Evolutionary conservation across 2,888 invertebrate genomes (phyloP).

Genomic region (Pycnomerus fuliginosus): DNA sequence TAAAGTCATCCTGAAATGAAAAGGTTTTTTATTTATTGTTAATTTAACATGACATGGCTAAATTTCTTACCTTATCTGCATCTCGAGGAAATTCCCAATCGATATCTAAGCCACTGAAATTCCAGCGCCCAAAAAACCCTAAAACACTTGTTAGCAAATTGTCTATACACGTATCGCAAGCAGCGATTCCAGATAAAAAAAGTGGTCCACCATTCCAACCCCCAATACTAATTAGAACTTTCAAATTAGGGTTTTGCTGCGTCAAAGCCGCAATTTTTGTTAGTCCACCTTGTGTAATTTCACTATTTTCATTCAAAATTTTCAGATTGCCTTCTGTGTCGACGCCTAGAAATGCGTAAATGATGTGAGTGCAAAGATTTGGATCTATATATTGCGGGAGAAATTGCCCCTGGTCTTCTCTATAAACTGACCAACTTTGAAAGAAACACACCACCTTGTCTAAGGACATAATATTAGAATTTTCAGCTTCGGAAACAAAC

Average conservation of each 20-base stretch:
- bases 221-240: slow-evolving; percentile 64
- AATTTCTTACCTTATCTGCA: slow-evolving; percentile 8
- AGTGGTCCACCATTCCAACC: slow-evolving; percentile 71
- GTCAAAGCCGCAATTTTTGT: slow-evolving; percentile 48
- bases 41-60: background rate
- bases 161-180: slow-evolving; percentile 43
- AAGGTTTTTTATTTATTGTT: no score
- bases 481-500: no score
- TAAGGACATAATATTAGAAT: no score
- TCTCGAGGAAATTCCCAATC: slow-evolving; percentile 21
- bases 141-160: slow-evolving; percentile 17
- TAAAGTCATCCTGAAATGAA: slow-evolving; percentile 26
- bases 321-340: slow-evolving; percentile 55
- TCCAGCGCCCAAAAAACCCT: slow-evolving; percentile 1
- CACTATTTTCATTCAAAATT: slow-evolving; percentile 55
- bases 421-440: slow-evolving; percentile 20
- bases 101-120: slow-evolving; percentile 18
- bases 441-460: slow-evolving; percentile 18
- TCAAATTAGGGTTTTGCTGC: slow-evolving; percentile 54
- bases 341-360: slow-evolving; percentile 74
- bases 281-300: slow-evolving; percentile 20
- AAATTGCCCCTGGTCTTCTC: slow-evolving; percentile 64
- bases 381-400: slow-evolving; percentile 66
- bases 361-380: slow-evolving; percentile 69
- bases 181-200: slow-evolving; percentile 2